These are phyloP conservation scores for Leontocebus nigricollis DNA, from an alignment of 2,797 vertebrate genomes.

Conservation along the genomic window DNA sequence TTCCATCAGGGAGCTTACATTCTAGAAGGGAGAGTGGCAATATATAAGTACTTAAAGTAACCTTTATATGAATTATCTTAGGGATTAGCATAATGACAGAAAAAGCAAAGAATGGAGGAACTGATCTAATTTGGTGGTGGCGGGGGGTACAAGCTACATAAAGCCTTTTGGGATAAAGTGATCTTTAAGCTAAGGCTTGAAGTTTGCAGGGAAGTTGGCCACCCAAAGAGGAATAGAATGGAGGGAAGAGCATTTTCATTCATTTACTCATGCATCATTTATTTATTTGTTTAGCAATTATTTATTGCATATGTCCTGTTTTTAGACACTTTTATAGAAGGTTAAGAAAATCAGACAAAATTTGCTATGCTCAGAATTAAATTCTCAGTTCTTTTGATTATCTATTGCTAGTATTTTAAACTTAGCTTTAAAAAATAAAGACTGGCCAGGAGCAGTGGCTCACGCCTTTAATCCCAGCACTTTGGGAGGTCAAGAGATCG, in stretches of 20 bases:
- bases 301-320: not conserved
- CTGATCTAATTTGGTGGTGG: not conserved
- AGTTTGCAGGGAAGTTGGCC: not conserved
- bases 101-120: not conserved
- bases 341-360: not conserved
- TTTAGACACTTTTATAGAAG: not conserved
- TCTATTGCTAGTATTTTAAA: not conserved
- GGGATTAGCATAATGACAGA: not conserved
- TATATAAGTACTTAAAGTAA: not conserved
- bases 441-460: no score
- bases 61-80: not conserved
- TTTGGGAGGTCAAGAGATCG: no score
- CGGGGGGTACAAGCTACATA: not conserved
- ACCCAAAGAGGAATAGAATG: not conserved
- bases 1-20: not conserved
- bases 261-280: not conserved
- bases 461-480: no score
- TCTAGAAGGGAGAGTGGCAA: not conserved
- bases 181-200: not conserved
- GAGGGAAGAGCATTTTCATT: not conserved
- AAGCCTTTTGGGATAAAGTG: not conserved
- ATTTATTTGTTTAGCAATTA: not conserved
- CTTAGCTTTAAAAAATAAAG: not conserved
- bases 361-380: not conserved
- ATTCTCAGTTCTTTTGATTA: not conserved